Base-by-base conservation (phyloP, 2,113 vertebrate species). In the Morone chrysops region DNA sequence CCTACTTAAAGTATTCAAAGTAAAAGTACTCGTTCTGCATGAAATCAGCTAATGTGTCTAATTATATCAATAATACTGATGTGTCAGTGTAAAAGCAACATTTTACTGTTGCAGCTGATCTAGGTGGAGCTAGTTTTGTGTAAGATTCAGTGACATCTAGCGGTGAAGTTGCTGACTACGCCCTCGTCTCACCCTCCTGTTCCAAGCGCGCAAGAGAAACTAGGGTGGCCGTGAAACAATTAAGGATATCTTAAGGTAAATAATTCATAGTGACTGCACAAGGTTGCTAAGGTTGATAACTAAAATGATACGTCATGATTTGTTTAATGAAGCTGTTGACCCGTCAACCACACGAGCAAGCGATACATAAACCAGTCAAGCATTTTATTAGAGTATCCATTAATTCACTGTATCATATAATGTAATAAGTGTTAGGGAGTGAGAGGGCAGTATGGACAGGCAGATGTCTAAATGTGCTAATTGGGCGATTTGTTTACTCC, bases 381-480 rank as follows among this genome's bases (percentile, higher is more conserved):
- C 70, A 66, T 91, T 87, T 88, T 75, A 90, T 86, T 66, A 70
- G 65, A 31, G 40, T 79, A 74, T 84, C 70, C 59, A 65, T 87
- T 87, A 85, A 88, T 83, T 84, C 59, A 51, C 67, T 80, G 62
- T 80, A 79, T 88, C 78, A 62, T 82, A 75, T 80, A 85, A 87
- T 72, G 81, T 61, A 71, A 54, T 76, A 71, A 86, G 86, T 71
- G 72, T 53, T 74, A 20, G 79, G 53, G 61, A 87, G 83, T 22
- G 66, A 87, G 73, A 67, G 88, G 77, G 81, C 70, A 89, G 71
- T 11, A 60, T 75, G 83, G 87, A 92, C 65, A 38, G 91, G 84
- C 92, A 92, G 91, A 91, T 91, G 91, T 92, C 92, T 89, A 67
- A 89, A 91, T 67, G 75, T 89, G 89, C 84, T 92, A 93, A 95